Evolutionary conservation across 2,888 invertebrate species (phyloP).

Genomic region (Eretmocerus hayati): DNA sequence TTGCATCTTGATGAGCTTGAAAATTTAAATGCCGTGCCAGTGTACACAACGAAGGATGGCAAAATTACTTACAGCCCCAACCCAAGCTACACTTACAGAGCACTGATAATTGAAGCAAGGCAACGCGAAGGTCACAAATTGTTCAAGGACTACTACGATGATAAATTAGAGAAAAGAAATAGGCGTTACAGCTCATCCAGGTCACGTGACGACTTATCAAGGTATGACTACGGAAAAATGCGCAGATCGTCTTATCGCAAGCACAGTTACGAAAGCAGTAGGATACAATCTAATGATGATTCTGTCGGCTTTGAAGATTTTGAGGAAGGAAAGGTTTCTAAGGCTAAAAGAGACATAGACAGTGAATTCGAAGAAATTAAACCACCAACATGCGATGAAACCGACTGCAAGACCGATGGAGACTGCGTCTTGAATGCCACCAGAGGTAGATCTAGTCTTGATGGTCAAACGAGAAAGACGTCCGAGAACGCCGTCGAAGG

Average conservation of each 20-base stretch:
- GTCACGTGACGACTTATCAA: constrained; percentile 5
- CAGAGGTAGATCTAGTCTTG: neutral
- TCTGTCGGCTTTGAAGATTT: constrained; percentile 15
- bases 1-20: constrained; percentile 34
- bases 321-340: neutral
- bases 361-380: constrained; percentile 4
- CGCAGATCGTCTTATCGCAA: constrained; percentile 10
- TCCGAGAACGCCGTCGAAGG: neutral
- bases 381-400: neutral
- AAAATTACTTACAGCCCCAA: constrained; percentile 45
- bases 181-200: constrained; percentile 8
- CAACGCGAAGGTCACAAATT: constrained; percentile 27
- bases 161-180: constrained; percentile 1
- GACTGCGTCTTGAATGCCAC: neutral
- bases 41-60: constrained; percentile 44
- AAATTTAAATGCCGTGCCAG: constrained; percentile 39
- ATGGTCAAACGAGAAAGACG: neutral
- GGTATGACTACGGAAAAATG: constrained; percentile 4
- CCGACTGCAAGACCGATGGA: neutral
- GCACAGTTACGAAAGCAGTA: constrained; percentile 5
- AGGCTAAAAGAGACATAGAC: neutral
- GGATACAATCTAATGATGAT: constrained; percentile 5
- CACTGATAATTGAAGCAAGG: constrained; percentile 36
- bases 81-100: constrained; percentile 37
- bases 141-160: constrained; percentile 14